Percentiles rank a stretch among this genome's conserved stretches.
These are phyloP conservation scores for Procavia capensis DNA, from an alignment of 2,113 vertebrate genomes.

Conservation along the genomic window DNA sequence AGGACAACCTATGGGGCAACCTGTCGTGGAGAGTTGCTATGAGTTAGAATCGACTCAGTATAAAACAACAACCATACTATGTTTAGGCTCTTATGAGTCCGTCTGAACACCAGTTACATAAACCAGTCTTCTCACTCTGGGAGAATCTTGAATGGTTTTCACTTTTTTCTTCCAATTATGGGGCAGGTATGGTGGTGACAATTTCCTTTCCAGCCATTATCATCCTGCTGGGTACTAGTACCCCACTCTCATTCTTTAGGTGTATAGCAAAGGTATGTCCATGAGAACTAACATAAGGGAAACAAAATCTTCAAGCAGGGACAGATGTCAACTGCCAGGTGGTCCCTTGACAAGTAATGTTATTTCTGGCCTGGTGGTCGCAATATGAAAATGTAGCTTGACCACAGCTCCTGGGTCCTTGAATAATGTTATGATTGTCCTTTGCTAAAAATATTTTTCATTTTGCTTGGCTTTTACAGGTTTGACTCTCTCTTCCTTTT, in stretches of 20 bases:
- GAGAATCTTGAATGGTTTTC: not conserved
- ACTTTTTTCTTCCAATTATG: not conserved
- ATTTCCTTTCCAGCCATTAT: not conserved
- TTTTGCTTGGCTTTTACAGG: not conserved
- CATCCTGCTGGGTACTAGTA: not conserved
- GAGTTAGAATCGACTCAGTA: not conserved
- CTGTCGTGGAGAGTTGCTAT: not conserved
- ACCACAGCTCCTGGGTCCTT: not conserved
- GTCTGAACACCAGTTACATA: not conserved
- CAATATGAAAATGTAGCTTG: not conserved
- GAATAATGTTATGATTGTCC: not conserved
- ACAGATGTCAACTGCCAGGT: not conserved
- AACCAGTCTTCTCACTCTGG: not conserved
- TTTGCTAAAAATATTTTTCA: slow-evolving; percentile 21
- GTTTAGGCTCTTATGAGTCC: not conserved
- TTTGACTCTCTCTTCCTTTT: not conserved
- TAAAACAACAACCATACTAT: not conserved
- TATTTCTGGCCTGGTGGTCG: not conserved
- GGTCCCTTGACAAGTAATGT: not conserved
- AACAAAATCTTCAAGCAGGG: not conserved
- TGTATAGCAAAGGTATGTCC: not conserved
- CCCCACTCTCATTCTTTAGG: not conserved
- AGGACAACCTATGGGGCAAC: not conserved
- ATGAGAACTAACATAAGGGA: not conserved
- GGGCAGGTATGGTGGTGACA: not conserved